Percentiles rank a stretch among this genome's conserved stretches.
phyloP scores from a whole-genome alignment of 2,888 invertebrate species.

The Amiota communis region DNA sequence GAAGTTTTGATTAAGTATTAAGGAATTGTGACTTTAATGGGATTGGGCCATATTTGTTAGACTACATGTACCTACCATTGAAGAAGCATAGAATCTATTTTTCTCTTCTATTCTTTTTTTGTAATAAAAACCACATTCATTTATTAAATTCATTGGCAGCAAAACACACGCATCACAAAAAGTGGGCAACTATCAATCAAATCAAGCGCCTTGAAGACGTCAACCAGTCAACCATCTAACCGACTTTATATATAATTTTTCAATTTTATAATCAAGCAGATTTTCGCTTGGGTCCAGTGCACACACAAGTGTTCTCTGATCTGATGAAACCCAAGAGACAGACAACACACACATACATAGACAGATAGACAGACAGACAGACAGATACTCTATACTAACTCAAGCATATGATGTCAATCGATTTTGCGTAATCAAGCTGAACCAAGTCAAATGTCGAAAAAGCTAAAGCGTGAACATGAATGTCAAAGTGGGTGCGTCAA shows the following conservation, averaged over 20 bases:
- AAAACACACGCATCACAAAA: constrained; percentile 1
- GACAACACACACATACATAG: too few relatives aligned
- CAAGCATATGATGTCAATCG: constrained; percentile 56
- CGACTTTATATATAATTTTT: constrained; percentile 43
- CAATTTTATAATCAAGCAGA: constrained; percentile 54
- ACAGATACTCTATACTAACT: constrained; percentile 15
- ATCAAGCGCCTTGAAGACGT: constrained; percentile 38
- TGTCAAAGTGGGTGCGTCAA: not conserved
- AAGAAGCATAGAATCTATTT: not conserved
- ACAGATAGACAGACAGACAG: constrained; percentile 4
- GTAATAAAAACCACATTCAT: constrained; percentile 29
- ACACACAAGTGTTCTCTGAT: not conserved
- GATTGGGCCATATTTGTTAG: not conserved
- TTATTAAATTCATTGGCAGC: constrained; percentile 19
- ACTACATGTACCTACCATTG: not conserved
- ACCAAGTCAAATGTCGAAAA: constrained; percentile 8
- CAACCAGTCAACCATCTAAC: constrained; percentile 20
- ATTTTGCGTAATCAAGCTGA: constrained; percentile 47
- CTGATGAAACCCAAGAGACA: too few relatives aligned
- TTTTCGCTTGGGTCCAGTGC: not conserved
- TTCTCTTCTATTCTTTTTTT: not conserved
- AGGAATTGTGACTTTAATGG: not conserved
- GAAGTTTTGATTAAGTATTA: constrained; percentile 9
- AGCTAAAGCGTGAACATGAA: too few relatives aligned
- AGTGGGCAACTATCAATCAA: constrained; percentile 23